Evolutionary conservation across 2,888 invertebrate genomes (phyloP), one percentile per base, ranked within the genome.

Genomic region (Bellardia pandia): DNA sequence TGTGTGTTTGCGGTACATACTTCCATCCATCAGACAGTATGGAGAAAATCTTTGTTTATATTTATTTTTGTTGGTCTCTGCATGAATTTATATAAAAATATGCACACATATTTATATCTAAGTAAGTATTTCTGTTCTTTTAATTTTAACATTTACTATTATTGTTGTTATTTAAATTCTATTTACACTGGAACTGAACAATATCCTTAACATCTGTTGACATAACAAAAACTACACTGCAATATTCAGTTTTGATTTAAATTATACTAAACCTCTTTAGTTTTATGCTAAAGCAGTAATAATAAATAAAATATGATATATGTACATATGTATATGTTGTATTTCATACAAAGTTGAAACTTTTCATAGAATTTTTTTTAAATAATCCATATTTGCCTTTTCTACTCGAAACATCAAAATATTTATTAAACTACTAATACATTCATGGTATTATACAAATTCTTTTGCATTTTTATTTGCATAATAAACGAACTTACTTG

Each of bases 141-240:
- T 68, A 5, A 42, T 58, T 68, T 66, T 69, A 69, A 56, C 33
- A 68, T 37, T 9, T 71, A 13, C 11, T 23, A 8, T 56, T 66
- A 11, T 33, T 45, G 37, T 68, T 68, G 58, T 60, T 40, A 16
- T 78, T 68, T 51, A 72, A 58, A 60, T 6, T 13, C 16, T 78
- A 60, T 84, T 86, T 81, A 58, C 66, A 56, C 53, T 86, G 51
- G 33, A 77, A 60, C 64, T 72, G 68, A 51, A 77, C 71, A 71
- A 66, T 62, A 80, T 76, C 48, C 53, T 66, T 69, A 66, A 53
- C 51, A 68, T 48, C 8, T 51, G 64, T 56, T 72, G 72, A 33
- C 14, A 62, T 23, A 51, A 60, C 14, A 33, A 13, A 33, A 37
- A 60, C 37, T 62, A 71, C 64, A 71, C 3, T 64, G 42, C 51